Percentiles rank a stretch among this genome's conserved stretches.
These are phyloP conservation scores for Lochmaea crataegi DNA, from an alignment of 2,888 invertebrate species.

Conservation along the genomic window DNA sequence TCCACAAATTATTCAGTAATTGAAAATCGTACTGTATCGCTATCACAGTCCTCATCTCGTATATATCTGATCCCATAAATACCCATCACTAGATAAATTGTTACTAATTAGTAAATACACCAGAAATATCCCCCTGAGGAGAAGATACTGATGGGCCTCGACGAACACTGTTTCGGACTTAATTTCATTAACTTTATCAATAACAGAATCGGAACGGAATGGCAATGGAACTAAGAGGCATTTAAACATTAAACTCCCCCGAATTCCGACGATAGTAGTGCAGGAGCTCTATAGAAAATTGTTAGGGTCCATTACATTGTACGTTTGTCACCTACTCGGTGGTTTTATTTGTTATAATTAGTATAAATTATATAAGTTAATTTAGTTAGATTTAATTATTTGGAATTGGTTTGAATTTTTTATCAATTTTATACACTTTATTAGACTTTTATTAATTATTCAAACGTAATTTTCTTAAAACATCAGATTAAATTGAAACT, in stretches of 20 bases:
- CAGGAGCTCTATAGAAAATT: constrained; percentile 9
- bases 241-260: constrained; percentile 50
- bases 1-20: neutral
- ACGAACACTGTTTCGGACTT: constrained; percentile 49
- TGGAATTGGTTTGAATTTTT: no score
- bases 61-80: constrained; percentile 38
- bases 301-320: constrained; percentile 2
- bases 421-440: no score
- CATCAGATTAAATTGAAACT: no score
- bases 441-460: no score
- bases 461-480: no score
- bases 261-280: constrained; percentile 35
- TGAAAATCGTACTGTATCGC: neutral
- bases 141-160: constrained; percentile 31
- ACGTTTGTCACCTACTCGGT: neutral
- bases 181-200: constrained; percentile 60
- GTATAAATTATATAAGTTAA: no score
- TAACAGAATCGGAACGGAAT: constrained; percentile 51
- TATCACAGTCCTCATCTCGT: neutral
- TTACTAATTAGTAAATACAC: constrained; percentile 47
- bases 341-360: no score
- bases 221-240: constrained; percentile 50
- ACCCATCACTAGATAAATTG: constrained; percentile 45
- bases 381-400: no score
- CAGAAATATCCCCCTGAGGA: constrained; percentile 11